Percentiles rank a stretch among this genome's conserved stretches.
These are phyloP conservation scores for Podarcis raffonei DNA, from an alignment of 2,113 vertebrate species.

Conservation along the genomic window DNA sequence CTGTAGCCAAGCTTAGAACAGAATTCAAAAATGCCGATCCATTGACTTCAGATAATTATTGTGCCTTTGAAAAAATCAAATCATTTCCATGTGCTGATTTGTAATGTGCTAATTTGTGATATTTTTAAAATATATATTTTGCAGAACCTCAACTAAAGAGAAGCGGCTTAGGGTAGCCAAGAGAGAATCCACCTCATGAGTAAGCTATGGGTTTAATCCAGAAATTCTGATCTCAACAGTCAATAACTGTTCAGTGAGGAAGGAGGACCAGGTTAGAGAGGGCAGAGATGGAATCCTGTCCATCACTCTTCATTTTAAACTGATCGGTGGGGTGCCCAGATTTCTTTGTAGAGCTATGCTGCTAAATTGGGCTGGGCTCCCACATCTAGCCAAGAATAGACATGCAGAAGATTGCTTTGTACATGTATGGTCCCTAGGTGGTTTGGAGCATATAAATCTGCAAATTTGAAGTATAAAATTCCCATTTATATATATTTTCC, in stretches of 20 bases:
- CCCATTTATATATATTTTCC: background rate
- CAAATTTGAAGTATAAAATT: background rate
- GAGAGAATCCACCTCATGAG: background rate
- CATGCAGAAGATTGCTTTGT: background rate
- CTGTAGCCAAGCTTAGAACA: background rate
- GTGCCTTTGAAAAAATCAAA: slow-evolving; percentile 15
- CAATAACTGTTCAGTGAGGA: background rate
- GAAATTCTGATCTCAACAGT: background rate
- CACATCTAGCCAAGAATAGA: too few species aligned
- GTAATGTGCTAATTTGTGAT: slow-evolving; percentile 26
- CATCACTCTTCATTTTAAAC: background rate
- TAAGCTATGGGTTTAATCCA: background rate
- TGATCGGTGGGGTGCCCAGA: background rate
- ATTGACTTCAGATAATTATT: slow-evolving; percentile 13
- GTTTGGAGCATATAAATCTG: background rate
- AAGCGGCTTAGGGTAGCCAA: background rate
- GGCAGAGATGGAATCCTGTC: background rate
- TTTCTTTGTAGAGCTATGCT: background rate
- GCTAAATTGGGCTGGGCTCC: background rate
- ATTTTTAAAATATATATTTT: background rate
- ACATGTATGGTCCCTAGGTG: background rate
- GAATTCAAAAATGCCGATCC: slow-evolving; percentile 1
- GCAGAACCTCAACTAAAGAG: background rate
- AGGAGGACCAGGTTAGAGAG: background rate
- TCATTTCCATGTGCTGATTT: slow-evolving; percentile 23